Conservation (phyloP, 1,140 invertebrate genomes). For the Drosophila mauritiana region DNA sequence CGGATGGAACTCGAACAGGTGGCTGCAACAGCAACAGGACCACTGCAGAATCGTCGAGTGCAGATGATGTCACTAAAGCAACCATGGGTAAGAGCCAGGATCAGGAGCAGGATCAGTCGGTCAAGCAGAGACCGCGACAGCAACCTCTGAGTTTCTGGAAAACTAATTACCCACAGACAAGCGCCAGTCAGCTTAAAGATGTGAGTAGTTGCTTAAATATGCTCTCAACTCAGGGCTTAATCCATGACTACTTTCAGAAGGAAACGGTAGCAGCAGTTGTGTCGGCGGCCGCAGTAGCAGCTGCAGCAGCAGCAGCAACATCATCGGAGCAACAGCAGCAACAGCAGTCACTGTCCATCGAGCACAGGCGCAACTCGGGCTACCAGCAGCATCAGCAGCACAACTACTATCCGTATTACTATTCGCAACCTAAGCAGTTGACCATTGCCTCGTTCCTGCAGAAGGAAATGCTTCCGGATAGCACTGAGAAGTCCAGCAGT, state of each 20-base stretch:
- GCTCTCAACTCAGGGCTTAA: no score
- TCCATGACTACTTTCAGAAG: conserved; percentile 35
- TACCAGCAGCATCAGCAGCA: conserved; percentile 50
- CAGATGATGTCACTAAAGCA: not conserved
- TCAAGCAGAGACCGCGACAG: conserved; percentile 38
- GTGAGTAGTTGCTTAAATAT: conserved; percentile 18
- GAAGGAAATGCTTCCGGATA: conserved; percentile 64
- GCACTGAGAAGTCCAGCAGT: conserved; percentile 14
- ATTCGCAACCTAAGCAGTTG: conserved; percentile 73
- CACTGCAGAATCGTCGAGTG: not conserved
- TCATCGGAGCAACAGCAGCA: conserved; percentile 27
- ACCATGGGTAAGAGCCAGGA: not conserved
- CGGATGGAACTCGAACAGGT: not conserved
- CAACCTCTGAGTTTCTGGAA: conserved; percentile 70
- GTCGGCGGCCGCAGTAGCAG: conserved; percentile 23
- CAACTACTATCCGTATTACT: conserved; percentile 66
- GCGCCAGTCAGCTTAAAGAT: conserved; percentile 59
- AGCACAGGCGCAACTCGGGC: conserved; percentile 27
- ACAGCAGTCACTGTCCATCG: conserved; percentile 23
- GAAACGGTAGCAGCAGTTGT: conserved; percentile 40
- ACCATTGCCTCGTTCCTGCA: conserved; percentile 78
- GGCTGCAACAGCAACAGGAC: not conserved
- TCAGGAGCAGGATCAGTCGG: not conserved
- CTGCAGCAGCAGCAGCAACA: no score
- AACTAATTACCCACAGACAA: conserved; percentile 56